Evolutionary conservation across 2,113 vertebrate genomes (phyloP).

Genomic region (Delphinapterus leucas): DNA sequence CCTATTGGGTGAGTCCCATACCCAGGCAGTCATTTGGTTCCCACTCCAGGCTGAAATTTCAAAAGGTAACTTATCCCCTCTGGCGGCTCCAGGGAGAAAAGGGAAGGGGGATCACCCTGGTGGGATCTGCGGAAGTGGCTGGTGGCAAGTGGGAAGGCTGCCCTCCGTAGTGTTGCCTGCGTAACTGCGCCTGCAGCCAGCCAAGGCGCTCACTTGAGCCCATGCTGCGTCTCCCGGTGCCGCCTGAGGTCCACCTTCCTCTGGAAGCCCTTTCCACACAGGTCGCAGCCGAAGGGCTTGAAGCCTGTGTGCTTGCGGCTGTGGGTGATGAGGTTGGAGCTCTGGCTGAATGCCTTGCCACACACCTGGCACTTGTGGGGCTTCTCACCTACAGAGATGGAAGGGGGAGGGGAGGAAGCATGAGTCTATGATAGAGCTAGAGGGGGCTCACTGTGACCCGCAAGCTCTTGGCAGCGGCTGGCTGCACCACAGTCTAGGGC

Average conservation of each 20-base stretch:
- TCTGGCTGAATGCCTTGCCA: slow-evolving; percentile 99
- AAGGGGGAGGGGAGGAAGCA: slow-evolving; percentile 29
- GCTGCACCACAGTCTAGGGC: not conserved
- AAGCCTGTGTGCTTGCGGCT: slow-evolving; percentile 98
- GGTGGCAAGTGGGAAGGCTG: slow-evolving; percentile 4
- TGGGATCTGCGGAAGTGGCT: not conserved
- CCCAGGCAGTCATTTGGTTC: not conserved
- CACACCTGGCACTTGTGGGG: slow-evolving; percentile 99
- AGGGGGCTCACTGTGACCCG: slow-evolving; percentile 9
- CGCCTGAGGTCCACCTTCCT: slow-evolving; percentile 97
- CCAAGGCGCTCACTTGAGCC: slow-evolving; percentile 88
- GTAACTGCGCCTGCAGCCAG: not conserved
- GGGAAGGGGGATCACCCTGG: not conserved
- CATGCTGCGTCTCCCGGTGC: slow-evolving; percentile 97
- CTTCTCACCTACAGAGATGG: slow-evolving; percentile 91
- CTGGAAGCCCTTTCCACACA: slow-evolving; percentile 98
- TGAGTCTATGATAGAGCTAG: not conserved
- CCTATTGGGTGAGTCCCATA: not conserved
- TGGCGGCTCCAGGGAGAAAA: not conserved
- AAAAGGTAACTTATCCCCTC: not conserved
- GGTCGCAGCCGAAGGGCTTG: slow-evolving; percentile 97
- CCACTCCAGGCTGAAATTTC: not conserved
- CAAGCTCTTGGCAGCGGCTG: slow-evolving; percentile 29
- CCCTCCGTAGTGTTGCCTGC: slow-evolving; percentile 82
- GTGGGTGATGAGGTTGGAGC: slow-evolving; percentile 99